Evolutionary conservation across 2,797 vertebrate species (phyloP).

Genomic region (Natrix natrix): DNA sequence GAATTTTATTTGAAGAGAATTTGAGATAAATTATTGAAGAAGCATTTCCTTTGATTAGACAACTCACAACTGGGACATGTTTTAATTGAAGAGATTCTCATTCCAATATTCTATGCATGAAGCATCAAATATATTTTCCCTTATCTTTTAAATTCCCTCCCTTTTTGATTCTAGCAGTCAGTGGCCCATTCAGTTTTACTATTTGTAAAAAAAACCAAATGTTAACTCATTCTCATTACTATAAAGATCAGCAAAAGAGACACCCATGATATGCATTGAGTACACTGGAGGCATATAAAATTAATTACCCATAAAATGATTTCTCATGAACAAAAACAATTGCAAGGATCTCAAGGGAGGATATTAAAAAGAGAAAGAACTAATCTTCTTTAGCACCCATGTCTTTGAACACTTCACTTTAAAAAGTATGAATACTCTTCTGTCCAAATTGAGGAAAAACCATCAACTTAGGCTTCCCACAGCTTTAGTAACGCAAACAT

Average conservation of each 20-base stretch:
- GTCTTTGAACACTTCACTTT: conserved; percentile 2
- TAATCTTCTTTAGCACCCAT: neutral
- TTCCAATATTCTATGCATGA: neutral
- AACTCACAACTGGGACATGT: neutral
- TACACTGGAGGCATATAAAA: conserved; percentile 20
- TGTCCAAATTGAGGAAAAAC: neutral
- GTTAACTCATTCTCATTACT: neutral
- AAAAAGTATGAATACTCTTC: neutral
- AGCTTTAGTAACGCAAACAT: neutral
- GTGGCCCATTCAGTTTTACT: neutral
- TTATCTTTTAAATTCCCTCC: neutral
- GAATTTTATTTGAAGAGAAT: neutral
- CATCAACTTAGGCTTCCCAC: neutral
- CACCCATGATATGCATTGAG: neutral
- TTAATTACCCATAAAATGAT: conserved; percentile 8
- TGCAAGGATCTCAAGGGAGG: neutral
- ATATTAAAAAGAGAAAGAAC: neutral
- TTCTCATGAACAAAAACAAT: neutral
- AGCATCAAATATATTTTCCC: neutral
- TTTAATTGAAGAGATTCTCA: neutral
- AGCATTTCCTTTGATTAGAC: neutral
- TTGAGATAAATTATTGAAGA: neutral
- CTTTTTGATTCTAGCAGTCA: neutral
- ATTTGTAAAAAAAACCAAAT: neutral
- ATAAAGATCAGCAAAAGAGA: neutral